phyloP scores from a whole-genome alignment of 2,113 vertebrate genomes.

The Choloepus hoffmanni region DNA sequence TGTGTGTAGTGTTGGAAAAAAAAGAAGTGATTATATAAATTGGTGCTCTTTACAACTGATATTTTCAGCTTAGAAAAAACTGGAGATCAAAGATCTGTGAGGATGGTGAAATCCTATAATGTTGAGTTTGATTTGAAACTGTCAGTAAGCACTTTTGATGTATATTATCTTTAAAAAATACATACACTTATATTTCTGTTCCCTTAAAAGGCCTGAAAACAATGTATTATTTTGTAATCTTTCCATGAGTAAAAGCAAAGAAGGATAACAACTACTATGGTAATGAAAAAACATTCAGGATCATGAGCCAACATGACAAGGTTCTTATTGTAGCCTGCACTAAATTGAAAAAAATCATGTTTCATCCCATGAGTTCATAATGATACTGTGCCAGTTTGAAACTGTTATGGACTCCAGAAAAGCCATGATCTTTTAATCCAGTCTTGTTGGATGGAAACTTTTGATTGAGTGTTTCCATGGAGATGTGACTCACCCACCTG shows the following conservation, averaged over 20 bases:
- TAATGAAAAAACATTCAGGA: not conserved
- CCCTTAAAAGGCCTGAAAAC: not conserved
- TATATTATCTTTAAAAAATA: not conserved
- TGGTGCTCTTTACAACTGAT: not conserved
- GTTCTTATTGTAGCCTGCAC: not conserved
- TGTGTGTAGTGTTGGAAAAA: not conserved
- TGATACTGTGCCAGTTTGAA: not conserved
- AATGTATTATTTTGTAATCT: not conserved
- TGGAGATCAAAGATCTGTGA: not conserved
- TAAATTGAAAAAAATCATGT: constrained; percentile 14
- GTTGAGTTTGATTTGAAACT: not conserved
- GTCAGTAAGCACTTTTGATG: not conserved
- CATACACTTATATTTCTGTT: not conserved
- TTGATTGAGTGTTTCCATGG: no score
- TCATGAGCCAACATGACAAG: not conserved
- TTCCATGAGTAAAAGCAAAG: not conserved
- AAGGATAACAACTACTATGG: not conserved
- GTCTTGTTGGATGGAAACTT: no score
- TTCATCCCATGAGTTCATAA: not conserved
- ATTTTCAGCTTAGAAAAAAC: not conserved
- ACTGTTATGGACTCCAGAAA: no score
- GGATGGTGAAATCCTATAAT: not conserved
- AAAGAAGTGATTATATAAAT: not conserved
- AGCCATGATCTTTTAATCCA: no score
- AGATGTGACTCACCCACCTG: no score